Base-by-base conservation (phyloP, 1,140 invertebrate species). In the Cydia splendana region DNA sequence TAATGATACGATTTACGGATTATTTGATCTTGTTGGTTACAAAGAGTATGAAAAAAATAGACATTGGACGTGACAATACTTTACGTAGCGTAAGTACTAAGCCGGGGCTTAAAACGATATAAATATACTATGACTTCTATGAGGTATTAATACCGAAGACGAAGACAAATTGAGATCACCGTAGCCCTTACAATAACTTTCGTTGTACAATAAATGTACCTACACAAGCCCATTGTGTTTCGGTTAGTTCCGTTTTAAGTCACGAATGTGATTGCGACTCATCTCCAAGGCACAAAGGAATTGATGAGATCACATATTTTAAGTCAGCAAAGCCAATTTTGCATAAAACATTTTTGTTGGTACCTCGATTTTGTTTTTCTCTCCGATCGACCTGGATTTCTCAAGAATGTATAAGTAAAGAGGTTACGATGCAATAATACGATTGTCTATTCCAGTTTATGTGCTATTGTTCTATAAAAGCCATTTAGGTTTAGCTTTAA, bases 231-330 rank as follows among this genome's bases (percentile, higher is more conserved):
- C 38, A 71, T 71, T 71, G 67, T 71, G 67, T 71, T 71, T 71
- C 34, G 15, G 34, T 71, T n/a, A n/a, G 24, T 18, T 45, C 34
- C 0, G 67, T 38, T 71, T 71, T 74, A 74, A 53, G 73, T 28
- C 73, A 74, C 45, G 30, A 74, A 53, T 74, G 45, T 24, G 71
- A 51, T 51, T 74, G 30, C 65, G 30, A 38, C 82, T 80, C 76
- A 82, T 80, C 77, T 85, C 78, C 77, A 75, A 65, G 69, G 57
- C 73, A 88, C 87, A 90, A 90, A 90, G 83, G 79, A 88, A 90
- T 83, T 81, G 87, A 86, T 82, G 85, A 88, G 76, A 82, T 83
- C 75, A 83, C 77, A 78, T 78, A 86, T 84, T 84, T 82, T 75
- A 77, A 82, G 78, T 84, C 79, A 73, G 42, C 20, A 48, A 78